These are phyloP conservation scores for Dendrocopos noguchii DNA, from an alignment of 2,113 vertebrate species.

Conservation along the genomic window DNA sequence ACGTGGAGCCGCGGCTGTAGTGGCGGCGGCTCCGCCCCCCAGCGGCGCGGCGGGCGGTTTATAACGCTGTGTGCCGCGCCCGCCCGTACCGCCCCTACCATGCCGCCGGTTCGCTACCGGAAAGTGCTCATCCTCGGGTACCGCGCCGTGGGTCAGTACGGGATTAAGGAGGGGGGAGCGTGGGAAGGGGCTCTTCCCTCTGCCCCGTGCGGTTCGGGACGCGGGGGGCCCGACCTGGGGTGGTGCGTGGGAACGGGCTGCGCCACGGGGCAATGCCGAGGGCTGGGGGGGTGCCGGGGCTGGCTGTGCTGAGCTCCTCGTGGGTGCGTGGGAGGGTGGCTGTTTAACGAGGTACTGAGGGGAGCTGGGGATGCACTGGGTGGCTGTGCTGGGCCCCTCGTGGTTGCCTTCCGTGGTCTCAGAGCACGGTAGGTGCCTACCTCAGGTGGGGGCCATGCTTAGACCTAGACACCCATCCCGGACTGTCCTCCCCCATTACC, in stretches of 20 bases:
- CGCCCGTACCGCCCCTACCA: background rate
- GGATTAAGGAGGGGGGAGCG: background rate
- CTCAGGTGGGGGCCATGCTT: background rate
- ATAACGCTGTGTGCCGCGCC: no score
- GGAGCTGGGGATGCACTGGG: background rate
- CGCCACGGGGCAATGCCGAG: background rate
- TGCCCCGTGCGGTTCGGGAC: no score
- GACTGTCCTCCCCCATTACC: no score
- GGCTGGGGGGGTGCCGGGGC: no score
- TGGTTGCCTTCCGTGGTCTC: background rate
- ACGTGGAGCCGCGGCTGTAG: no score
- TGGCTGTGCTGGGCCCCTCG: background rate
- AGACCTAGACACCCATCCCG: no score
- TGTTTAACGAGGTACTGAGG: background rate
- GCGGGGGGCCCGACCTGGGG: no score
- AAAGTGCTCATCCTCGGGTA: background rate
- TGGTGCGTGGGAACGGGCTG: background rate
- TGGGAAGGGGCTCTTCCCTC: no score
- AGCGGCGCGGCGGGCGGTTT: no score
- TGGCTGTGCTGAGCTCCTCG: no score
- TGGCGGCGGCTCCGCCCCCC: no score
- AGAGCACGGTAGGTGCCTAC: background rate
- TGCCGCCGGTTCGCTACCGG: background rate
- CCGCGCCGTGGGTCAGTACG: background rate
- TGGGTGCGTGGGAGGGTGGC: no score